These are phyloP conservation scores for Streptopelia turtur DNA, from an alignment of 2,797 vertebrate genomes.

Conservation along the genomic window DNA sequence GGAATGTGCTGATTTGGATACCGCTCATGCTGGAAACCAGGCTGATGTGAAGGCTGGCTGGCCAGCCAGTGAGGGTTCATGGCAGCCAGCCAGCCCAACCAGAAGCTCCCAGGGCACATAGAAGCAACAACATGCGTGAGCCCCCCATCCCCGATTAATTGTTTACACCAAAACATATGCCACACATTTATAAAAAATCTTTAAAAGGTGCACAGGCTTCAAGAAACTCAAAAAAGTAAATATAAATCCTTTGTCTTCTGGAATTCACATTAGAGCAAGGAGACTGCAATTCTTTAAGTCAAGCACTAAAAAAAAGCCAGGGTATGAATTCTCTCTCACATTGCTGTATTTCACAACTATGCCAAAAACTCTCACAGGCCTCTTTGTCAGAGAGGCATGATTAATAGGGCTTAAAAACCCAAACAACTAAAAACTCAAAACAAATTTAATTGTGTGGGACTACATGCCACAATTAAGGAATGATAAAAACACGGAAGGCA, in stretches of 20 bases:
- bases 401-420: conserved; percentile 28
- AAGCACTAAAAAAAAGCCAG: background rate
- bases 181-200: background rate
- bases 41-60: background rate
- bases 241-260: conserved; percentile 36
- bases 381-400: conserved; percentile 31
- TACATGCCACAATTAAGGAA: background rate
- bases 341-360: conserved; percentile 36
- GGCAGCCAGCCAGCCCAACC: background rate
- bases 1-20: conserved; percentile 6
- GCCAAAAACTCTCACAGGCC: conserved; percentile 44
- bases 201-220: background rate
- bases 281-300: conserved; percentile 8
- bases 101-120: background rate
- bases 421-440: conserved; percentile 53
- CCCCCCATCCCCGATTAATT: background rate
- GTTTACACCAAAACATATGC: background rate
- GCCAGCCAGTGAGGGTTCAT: background rate
- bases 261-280: conserved; percentile 45
- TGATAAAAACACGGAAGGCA: conserved; percentile 28
- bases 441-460: conserved; percentile 9
- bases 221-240: conserved; percentile 20
- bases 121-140: background rate
- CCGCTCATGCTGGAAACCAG: background rate
- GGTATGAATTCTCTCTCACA: conserved; percentile 27